phyloP scores from a whole-genome alignment of 2,113 vertebrate genomes.

The Eulemur macaco region DNA sequence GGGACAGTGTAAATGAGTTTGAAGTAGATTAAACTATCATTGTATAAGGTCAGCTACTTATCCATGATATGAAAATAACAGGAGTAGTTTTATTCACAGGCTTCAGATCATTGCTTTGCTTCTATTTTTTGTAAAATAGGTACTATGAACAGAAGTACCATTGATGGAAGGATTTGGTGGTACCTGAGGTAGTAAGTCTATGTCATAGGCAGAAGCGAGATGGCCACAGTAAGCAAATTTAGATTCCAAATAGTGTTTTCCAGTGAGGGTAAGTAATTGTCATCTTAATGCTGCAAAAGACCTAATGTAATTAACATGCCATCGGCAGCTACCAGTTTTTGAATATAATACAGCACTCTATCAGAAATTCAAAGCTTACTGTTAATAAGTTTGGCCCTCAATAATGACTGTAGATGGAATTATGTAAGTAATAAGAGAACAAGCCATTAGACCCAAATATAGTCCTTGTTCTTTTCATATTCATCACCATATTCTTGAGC shows the following conservation, averaged over 20 bases:
- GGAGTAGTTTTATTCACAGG: background rate
- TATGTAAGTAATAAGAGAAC: background rate
- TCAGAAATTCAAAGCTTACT: background rate
- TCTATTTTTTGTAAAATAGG: background rate
- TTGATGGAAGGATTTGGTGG: background rate
- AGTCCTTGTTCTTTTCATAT: background rate
- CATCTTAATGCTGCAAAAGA: background rate
- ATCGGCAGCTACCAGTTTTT: background rate
- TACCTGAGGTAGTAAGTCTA: background rate
- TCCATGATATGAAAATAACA: background rate
- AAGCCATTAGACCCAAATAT: background rate
- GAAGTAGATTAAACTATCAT: background rate
- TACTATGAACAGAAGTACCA: background rate
- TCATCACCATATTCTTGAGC: background rate
- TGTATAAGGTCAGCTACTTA: background rate
- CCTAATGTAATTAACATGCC: background rate
- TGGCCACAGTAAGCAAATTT: background rate
- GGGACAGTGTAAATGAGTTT: background rate
- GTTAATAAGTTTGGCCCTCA: background rate
- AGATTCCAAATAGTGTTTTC: background rate
- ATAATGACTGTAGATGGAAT: background rate
- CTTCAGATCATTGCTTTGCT: background rate
- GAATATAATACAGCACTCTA: background rate
- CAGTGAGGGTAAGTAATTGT: background rate
- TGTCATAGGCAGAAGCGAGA: background rate